These are phyloP conservation scores for Noctua janthe DNA, from an alignment of 2,888 invertebrate species.

Conservation along the genomic window DNA sequence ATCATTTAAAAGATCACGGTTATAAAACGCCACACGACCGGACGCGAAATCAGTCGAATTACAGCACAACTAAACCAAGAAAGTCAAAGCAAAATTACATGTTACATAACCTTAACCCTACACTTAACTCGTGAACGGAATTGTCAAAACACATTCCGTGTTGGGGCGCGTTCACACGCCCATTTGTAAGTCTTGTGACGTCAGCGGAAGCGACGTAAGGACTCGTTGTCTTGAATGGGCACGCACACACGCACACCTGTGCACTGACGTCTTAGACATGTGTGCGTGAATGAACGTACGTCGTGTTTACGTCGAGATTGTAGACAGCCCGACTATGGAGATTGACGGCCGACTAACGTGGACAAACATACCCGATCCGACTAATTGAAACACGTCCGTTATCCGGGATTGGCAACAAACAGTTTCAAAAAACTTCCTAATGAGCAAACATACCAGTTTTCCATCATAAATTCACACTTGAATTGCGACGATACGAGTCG, in stretches of 20 bases:
- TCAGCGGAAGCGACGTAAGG: conserved; percentile 87
- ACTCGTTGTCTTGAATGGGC: conserved; percentile 85
- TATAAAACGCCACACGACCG: conserved; percentile 46
- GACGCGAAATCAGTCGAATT: conserved; percentile 63
- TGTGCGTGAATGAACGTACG: conserved; percentile 85
- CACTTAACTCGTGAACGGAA: conserved; percentile 77
- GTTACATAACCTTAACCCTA: conserved; percentile 79
- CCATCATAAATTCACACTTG: conserved; percentile 83
- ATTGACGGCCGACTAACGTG: conserved; percentile 80
- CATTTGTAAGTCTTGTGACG: conserved; percentile 86
- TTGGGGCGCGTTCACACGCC: conserved; percentile 85
- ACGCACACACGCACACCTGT: conserved; percentile 78
- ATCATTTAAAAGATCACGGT: conserved; percentile 34
- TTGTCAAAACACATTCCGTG: conserved; percentile 82
- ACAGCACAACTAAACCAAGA: conserved; percentile 58
- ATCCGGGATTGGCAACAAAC: conserved; percentile 76
- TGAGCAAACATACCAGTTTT: conserved; percentile 76
- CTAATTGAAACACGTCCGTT: conserved; percentile 85
- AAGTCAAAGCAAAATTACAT: conserved; percentile 74
- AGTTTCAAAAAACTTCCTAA: conserved; percentile 75
- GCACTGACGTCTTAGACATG: conserved; percentile 70
- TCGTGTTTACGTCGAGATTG: conserved; percentile 77
- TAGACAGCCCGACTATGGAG: conserved; percentile 78
- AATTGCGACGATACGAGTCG: conserved; percentile 82
- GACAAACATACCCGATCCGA: conserved; percentile 76